Evolutionary conservation across 2,888 invertebrate genomes (phyloP).

Genomic region (Bruchidius siliquastri): DNA sequence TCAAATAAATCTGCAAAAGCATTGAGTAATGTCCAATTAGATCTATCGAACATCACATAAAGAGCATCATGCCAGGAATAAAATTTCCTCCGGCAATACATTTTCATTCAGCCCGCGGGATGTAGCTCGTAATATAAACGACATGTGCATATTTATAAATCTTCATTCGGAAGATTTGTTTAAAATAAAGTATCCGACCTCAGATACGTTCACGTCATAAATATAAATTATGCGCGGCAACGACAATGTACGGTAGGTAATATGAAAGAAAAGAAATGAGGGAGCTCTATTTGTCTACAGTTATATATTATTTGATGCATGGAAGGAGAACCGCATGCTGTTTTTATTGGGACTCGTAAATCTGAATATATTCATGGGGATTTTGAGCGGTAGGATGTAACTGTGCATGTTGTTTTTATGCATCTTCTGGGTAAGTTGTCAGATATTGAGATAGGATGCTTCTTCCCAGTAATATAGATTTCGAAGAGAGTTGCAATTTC

Average conservation of each 20-base stretch:
- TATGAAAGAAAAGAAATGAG: not conserved
- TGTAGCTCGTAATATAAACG: not conserved
- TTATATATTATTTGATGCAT: not conserved
- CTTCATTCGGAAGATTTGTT: not conserved
- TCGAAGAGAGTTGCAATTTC: too few relatives aligned
- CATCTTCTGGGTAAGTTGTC: too few relatives aligned
- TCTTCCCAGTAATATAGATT: too few relatives aligned
- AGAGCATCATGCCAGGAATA: not conserved
- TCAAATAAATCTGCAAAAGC: too few relatives aligned
- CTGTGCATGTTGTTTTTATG: not conserved
- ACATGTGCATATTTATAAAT: not conserved
- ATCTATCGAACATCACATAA: not conserved
- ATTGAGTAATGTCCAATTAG: not conserved
- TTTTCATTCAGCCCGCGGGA: not conserved
- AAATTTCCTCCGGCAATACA: not conserved
- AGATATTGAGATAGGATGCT: too few relatives aligned
- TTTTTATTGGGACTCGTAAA: not conserved
- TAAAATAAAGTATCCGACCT: not conserved
- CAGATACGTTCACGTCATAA: not conserved
- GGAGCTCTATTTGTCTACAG: not conserved
- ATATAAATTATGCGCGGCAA: not conserved
- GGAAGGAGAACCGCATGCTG: not conserved
- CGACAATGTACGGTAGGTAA: not conserved
- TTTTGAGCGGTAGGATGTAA: not conserved
- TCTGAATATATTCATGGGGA: not conserved